Evolutionary conservation across 2,113 vertebrate species (phyloP).

Genomic region (Arizona elegans): DNA sequence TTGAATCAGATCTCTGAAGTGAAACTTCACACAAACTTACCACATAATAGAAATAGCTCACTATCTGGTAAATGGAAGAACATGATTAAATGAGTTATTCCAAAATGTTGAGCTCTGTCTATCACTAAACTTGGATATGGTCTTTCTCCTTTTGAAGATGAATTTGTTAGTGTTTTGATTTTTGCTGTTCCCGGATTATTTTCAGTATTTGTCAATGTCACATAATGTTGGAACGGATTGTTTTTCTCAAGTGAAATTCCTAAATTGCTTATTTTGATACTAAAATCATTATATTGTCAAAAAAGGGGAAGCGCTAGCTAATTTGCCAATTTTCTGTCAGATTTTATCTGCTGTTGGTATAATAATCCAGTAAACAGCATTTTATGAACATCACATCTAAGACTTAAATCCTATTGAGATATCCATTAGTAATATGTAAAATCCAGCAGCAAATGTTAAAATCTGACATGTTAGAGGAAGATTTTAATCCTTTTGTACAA

Average conservation of each 20-base stretch:
- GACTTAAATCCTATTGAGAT: constrained; percentile 79
- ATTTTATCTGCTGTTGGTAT: constrained; percentile 79
- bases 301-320: constrained; percentile 50
- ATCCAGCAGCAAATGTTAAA: constrained; percentile 61
- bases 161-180: neutral
- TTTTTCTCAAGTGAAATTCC: constrained; percentile 43
- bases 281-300: constrained; percentile 62
- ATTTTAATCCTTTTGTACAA: constrained; percentile 50
- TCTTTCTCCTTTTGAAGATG: neutral
- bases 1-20: neutral
- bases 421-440: constrained; percentile 76
- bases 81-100: neutral
- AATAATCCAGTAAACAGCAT: constrained; percentile 83
- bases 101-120: neutral
- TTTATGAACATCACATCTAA: constrained; percentile 86
- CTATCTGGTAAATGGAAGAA: neutral
- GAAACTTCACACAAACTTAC: neutral
- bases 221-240: constrained; percentile 34
- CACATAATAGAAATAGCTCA: neutral
- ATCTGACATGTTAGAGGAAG: constrained; percentile 37
- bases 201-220: constrained; percentile 33
- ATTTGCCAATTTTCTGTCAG: constrained; percentile 68
- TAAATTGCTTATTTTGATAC: constrained; percentile 62
- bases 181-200: neutral
- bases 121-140: neutral